These are phyloP conservation scores for Lasioglossum baleicum DNA, from an alignment of 1,140 invertebrate species.

Conservation along the genomic window DNA sequence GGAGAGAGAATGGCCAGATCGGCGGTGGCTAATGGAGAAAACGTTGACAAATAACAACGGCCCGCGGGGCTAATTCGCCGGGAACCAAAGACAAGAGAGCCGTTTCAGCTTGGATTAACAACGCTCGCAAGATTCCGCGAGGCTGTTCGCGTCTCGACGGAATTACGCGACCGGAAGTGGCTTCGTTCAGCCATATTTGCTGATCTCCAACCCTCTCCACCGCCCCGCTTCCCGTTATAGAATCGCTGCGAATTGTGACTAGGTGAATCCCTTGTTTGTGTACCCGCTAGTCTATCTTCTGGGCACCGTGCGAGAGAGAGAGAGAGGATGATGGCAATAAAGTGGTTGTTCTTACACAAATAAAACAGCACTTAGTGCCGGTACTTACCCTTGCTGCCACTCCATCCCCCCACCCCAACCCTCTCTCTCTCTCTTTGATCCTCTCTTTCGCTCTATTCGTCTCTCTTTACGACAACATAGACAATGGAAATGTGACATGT, in stretches of 20 bases:
- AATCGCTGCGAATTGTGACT: constrained; percentile 50
- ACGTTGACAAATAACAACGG: constrained; percentile 22
- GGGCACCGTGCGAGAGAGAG: constrained; percentile 16
- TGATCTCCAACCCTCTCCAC: constrained; percentile 9
- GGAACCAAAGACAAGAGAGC: constrained; percentile 2
- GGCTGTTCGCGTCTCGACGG: constrained; percentile 23
- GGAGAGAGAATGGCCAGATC: constrained; percentile 61
- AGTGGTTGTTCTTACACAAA: constrained; percentile 79
- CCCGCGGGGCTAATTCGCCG: background rate
- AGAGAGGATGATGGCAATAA: constrained; percentile 49
- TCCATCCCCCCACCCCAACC: constrained; percentile 17
- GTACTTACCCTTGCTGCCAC: constrained; percentile 71
- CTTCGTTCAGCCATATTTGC: constrained; percentile 54
- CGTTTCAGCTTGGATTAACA: constrained; percentile 40
- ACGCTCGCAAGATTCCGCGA: constrained; percentile 36
- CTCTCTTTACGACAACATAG: constrained; percentile 67
- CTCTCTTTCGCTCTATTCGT: constrained; percentile 2
- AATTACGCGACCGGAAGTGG: constrained; percentile 59
- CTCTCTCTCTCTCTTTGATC: constrained; percentile 5
- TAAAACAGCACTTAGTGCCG: constrained; percentile 79
- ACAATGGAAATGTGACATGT: constrained; percentile 79
- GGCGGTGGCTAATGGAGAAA: constrained; percentile 62
- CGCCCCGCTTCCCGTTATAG: constrained; percentile 16
- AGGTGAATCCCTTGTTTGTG: constrained; percentile 44
- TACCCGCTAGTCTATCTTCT: constrained; percentile 43